Conservation (phyloP, 2,113 vertebrate species). For the Polyodon spathula region DNA sequence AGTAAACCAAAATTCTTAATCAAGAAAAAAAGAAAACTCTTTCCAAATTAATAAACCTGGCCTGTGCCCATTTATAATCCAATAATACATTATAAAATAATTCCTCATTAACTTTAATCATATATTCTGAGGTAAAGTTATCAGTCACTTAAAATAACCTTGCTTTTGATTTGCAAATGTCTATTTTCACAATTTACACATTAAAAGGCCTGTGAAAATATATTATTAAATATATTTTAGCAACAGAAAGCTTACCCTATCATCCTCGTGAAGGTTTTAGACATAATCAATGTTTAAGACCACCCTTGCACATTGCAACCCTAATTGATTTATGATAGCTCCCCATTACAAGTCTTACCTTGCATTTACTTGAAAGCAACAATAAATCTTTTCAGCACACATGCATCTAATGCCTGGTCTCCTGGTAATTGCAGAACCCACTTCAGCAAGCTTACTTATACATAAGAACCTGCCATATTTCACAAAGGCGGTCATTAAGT, state of each 20-base stretch:
- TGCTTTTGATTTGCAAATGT: too few species aligned
- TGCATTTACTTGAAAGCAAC: slow-evolving; percentile 20
- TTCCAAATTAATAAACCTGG: too few species aligned
- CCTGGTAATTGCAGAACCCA: slow-evolving; percentile 21
- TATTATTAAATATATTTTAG: not conserved
- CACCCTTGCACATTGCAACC: slow-evolving; percentile 16
- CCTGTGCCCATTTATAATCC: too few species aligned
- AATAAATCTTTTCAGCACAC: slow-evolving; percentile 24
- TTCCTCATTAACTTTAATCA: too few species aligned
- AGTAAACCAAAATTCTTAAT: too few species aligned
- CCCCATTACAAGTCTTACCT: slow-evolving; percentile 13
- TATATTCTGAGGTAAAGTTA: too few species aligned
- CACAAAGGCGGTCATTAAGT: slow-evolving; percentile 1
- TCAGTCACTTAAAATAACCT: too few species aligned
- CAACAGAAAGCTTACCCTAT: slow-evolving; percentile 1
- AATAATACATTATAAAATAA: too few species aligned
- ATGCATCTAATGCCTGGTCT: slow-evolving; percentile 9
- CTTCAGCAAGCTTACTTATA: slow-evolving; percentile 14
- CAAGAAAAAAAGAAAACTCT: too few species aligned
- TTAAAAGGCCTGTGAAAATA: not conserved
- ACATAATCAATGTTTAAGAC: slow-evolving; percentile 19
- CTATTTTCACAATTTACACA: too few species aligned
- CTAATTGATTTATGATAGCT: slow-evolving; percentile 27
- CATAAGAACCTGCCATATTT: slow-evolving; percentile 10
- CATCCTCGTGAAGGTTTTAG: slow-evolving; percentile 8